Evolutionary conservation across 1,140 invertebrate genomes (phyloP), one percentile per base, ranked within the genome.

Genomic region (Nymphalis io): DNA sequence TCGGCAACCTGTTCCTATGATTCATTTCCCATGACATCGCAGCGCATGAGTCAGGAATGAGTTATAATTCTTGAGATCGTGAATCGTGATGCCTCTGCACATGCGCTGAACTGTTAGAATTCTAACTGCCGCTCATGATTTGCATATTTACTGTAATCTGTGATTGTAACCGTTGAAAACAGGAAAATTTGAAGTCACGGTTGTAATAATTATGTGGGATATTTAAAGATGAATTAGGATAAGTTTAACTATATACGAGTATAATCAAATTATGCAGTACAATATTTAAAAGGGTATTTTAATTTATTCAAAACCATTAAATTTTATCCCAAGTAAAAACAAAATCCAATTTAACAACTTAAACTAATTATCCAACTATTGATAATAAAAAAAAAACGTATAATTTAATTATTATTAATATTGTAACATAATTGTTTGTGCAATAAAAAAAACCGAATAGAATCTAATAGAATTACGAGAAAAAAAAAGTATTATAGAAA

Each of bases 41-140:
- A 16, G 60, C 60, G 67, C 62, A 68, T 75, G 75, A 73, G 64
- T 75, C 70, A 75, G 63, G 59, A 73, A 70, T 72, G 70, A 73
- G 70, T 75, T 75, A 69, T 76, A 74, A 76, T 74, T 74, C 76
- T 64, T 61, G 57, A 69, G 73, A 72, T 78, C 76, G 65, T 75
- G 76, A 70, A 65, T 70, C 76, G 76, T 78, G 76, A 75, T 78
- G 42, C 40, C 63, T 64, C 62, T 70, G 58, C 71, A 72, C 76
- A 78, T 73, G 71, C 21, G 51, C 67, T 72, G 62, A 73, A 78
- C 76, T 75, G 76, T 70, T 73, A 70, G 48, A 55, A 75, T 72
- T 66, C 65, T 65, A 66, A 73, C 68, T 70, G 65, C 44, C 51
- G 51, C 51, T 61, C 59, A 64, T 73, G 60, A 65, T 75, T 75